Percentiles rank a stretch among this genome's conserved stretches.
These are phyloP conservation scores for Chauna torquata DNA, from an alignment of 2,113 vertebrate species.

Conservation along the genomic window DNA sequence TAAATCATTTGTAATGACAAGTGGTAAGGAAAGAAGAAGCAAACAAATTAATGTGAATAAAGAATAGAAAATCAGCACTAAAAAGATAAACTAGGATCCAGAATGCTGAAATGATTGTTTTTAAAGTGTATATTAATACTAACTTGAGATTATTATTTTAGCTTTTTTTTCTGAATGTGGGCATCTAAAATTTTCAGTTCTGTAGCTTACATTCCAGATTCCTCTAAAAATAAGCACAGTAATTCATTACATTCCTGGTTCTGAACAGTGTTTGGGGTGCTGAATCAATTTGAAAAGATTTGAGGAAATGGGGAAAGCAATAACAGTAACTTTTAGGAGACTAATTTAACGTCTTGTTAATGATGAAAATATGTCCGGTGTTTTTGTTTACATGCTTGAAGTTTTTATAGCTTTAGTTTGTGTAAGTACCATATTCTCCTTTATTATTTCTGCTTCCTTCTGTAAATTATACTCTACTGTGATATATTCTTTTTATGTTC, in stretches of 20 bases:
- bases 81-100: background rate
- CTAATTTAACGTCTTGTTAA: background rate
- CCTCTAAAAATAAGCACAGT: background rate
- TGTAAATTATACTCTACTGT: background rate
- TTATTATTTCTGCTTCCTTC: background rate
- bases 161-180: background rate
- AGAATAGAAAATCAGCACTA: background rate
- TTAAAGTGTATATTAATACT: background rate
- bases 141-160: background rate
- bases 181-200: background rate
- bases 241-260: background rate
- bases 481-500: background rate
- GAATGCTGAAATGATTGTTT: background rate
- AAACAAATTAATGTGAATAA: background rate
- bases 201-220: background rate
- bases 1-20: background rate
- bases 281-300: background rate
- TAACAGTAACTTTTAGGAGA: background rate
- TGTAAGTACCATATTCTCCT: background rate
- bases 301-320: background rate
- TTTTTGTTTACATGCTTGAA: background rate
- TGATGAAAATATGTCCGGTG: background rate
- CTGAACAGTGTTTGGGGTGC: background rate
- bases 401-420: background rate
- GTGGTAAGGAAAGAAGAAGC: background rate